Conservation (phyloP, 2,113 vertebrate species). For the Alligator sinensis region DNA sequence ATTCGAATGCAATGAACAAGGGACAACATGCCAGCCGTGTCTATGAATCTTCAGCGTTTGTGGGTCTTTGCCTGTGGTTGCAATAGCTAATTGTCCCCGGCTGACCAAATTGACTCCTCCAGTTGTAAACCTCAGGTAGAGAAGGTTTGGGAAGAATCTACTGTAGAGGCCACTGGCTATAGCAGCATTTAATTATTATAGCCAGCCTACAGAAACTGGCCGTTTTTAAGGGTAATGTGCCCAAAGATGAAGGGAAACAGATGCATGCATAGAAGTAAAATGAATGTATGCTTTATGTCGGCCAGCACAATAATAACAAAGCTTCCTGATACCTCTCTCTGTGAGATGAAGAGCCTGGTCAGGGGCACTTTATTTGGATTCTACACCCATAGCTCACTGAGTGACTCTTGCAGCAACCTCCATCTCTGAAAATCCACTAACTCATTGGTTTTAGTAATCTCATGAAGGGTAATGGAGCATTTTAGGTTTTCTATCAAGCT, state of each 20-base stretch:
- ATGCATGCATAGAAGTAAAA: background rate
- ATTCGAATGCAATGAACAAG: background rate
- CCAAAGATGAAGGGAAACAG: background rate
- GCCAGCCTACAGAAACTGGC: background rate
- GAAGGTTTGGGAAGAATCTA: background rate
- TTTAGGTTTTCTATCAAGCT: slow-evolving; percentile 7
- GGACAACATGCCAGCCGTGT: background rate
- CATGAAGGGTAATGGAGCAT: background rate
- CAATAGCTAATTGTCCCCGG: background rate
- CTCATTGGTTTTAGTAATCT: slow-evolving; percentile 39
- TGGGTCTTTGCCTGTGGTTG: background rate
- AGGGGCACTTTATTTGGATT: background rate
- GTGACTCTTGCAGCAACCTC: background rate
- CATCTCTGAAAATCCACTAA: background rate
- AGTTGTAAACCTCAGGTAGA: background rate
- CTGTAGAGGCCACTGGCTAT: background rate
- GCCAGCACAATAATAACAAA: background rate
- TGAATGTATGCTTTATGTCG: background rate
- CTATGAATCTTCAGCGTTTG: background rate
- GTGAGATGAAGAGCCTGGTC: background rate
- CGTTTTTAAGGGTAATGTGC: background rate
- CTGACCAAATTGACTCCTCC: background rate
- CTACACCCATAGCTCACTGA: background rate
- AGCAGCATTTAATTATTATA: background rate
- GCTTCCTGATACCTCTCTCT: background rate